A percentile compares a stretch with the other conserved stretches of the same genome.
Evolutionary conservation across 2,888 invertebrate genomes (phyloP).

Genomic region (Eudemis profundana): DNA sequence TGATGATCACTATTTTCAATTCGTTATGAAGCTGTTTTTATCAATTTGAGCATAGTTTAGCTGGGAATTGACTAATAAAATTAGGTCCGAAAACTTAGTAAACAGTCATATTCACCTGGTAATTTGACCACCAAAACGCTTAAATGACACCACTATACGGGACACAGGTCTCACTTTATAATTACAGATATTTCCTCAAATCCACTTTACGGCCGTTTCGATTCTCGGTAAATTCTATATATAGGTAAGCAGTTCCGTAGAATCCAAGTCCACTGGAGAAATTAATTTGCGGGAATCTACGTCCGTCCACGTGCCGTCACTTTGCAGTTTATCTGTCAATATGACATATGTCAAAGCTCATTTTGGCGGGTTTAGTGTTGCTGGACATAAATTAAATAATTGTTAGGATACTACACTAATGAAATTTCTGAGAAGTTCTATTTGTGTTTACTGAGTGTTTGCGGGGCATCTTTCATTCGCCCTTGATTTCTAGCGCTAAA

Average conservation of each 20-base stretch:
- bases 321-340: no score
- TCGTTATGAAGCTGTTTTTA: neutral
- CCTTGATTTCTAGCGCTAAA: no score
- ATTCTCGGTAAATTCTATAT: conserved; percentile 83
- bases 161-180: conserved; percentile 77
- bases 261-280: conserved; percentile 79
- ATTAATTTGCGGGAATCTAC: conserved; percentile 81
- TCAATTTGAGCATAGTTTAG: neutral
- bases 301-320: conserved; percentile 69
- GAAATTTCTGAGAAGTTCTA: no score
- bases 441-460: no score
- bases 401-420: no score
- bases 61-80: neutral
- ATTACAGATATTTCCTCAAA: conserved; percentile 82
- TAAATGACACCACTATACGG: conserved; percentile 73
- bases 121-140: conserved; percentile 84
- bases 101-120: conserved; percentile 71
- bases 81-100: conserved; percentile 24
- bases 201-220: conserved; percentile 81
- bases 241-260: conserved; percentile 83
- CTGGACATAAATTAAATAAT: no score
- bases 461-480: no score
- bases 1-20: neutral
- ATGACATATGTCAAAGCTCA: no score
- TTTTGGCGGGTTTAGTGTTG: no score